phyloP scores from a whole-genome alignment of 2,113 vertebrate genomes.

The Pyrgilauda ruficollis region DNA sequence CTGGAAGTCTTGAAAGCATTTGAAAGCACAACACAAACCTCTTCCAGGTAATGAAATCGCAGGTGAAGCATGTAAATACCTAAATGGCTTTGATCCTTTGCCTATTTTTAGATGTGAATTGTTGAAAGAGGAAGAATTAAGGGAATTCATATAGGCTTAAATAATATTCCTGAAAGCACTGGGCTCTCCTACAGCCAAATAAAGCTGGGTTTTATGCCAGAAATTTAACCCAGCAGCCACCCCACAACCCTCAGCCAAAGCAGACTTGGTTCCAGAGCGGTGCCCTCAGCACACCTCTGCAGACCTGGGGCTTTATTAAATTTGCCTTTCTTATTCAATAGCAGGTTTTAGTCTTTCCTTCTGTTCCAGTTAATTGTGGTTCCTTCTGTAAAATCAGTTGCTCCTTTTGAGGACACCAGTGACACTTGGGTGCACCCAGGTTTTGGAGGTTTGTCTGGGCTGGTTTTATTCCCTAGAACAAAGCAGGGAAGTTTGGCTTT shows the following conservation, averaged over 20 bases:
- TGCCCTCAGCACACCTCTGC: not conserved
- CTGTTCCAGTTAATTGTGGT: not conserved
- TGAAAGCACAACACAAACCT: not conserved
- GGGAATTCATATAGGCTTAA: not conserved
- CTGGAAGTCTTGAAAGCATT: not conserved
- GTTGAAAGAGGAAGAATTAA: not conserved
- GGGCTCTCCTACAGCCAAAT: not conserved
- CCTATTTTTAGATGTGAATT: not conserved
- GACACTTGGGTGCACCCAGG: not conserved
- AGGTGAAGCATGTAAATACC: not conserved
- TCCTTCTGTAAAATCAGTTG: not conserved
- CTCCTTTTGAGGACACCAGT: not conserved
- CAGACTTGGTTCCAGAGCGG: accelerated
- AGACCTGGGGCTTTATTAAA: not conserved
- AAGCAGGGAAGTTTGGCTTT: not conserved
- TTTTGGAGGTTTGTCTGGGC: not conserved
- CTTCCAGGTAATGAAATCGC: not conserved
- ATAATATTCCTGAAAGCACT: not conserved
- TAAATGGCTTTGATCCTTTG: not conserved
- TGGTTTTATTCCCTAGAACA: not conserved
- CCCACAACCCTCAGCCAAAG: not conserved
- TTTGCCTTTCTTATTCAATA: not conserved
- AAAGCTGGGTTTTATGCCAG: not conserved
- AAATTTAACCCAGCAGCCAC: not conserved
- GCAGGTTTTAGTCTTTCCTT: not conserved